phyloP scores from a whole-genome alignment of 2,797 vertebrate genomes.

The Coilia nasus region DNA sequence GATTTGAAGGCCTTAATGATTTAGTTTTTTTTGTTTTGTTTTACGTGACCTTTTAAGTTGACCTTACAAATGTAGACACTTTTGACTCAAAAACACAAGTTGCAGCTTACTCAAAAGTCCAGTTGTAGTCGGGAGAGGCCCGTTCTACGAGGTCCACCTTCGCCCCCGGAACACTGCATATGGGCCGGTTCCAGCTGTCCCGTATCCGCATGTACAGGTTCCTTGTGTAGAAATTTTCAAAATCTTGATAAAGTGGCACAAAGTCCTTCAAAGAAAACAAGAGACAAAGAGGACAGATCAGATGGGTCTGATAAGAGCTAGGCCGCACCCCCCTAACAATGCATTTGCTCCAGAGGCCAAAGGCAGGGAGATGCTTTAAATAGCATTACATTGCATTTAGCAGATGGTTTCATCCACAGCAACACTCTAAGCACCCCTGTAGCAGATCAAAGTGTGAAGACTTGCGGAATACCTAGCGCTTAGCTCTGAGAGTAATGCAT shows the following conservation, averaged over 20 bases:
- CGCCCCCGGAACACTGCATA: conserved; percentile 90
- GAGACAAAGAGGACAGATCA: neutral
- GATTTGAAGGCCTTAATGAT: too few species aligned
- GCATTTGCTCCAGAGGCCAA: neutral
- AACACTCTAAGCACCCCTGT: too few species aligned
- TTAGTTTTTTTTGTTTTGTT: too few species aligned
- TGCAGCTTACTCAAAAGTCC: conserved; percentile 88
- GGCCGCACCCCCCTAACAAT: neutral
- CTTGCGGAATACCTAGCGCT: too few species aligned
- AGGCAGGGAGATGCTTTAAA: neutral
- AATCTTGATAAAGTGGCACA: conserved; percentile 94
- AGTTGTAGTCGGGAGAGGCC: conserved; percentile 88
- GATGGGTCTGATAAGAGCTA: neutral
- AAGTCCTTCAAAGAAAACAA: conserved; percentile 78
- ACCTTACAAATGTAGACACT: neutral
- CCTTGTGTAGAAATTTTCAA: conserved; percentile 93
- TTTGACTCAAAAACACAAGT: neutral
- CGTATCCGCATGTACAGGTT: conserved; percentile 94
- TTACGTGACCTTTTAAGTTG: too few species aligned
- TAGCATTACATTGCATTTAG: too few species aligned
- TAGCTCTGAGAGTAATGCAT: too few species aligned
- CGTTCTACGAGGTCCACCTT: conserved; percentile 89
- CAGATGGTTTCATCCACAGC: too few species aligned
- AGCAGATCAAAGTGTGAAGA: too few species aligned
- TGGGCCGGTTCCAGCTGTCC: conserved; percentile 91